A percentile compares a stretch with the other conserved stretches of the same genome.
phyloP scores from a whole-genome alignment of 2,888 invertebrate genomes.

The Rapana venosa region DNA sequence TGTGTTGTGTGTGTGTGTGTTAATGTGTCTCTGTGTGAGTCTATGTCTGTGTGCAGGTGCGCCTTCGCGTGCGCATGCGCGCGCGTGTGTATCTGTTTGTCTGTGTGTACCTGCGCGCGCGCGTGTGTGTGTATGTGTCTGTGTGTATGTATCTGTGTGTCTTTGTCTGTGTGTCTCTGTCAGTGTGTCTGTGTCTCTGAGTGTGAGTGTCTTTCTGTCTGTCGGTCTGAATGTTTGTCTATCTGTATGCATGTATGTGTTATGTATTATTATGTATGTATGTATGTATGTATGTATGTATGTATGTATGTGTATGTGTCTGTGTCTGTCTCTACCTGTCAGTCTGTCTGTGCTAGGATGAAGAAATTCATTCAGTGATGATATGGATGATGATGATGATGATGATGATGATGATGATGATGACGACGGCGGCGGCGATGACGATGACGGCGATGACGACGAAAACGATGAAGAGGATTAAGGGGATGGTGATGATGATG shows the following conservation, averaged over 20 bases:
- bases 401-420: no score
- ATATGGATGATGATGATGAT: not conserved
- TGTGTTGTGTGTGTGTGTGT: no score
- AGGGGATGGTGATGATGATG: not conserved
- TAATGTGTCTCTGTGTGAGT: no score
- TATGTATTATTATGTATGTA: not conserved
- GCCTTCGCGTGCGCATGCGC: no score
- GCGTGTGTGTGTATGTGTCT: not conserved
- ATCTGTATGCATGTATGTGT: not conserved
- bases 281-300: not conserved
- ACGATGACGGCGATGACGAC: not conserved
- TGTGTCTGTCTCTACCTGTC: not conserved
- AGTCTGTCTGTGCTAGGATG: not conserved
- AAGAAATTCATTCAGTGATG: not conserved
- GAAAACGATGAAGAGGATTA: not conserved
- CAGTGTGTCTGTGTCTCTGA: not conserved
- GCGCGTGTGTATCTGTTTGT: not conserved
- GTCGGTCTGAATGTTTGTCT: not conserved
- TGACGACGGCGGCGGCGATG: no score
- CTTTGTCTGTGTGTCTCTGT: not conserved
- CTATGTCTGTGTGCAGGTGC: no score
- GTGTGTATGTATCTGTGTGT: not conserved
- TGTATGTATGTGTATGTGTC: not conserved
- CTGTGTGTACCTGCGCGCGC: not conserved
- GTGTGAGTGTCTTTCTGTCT: not conserved